Evolutionary conservation across 2,888 invertebrate species (phyloP), one percentile per base, ranked within the genome.

Genomic region (Synanthedon tipuliformis): DNA sequence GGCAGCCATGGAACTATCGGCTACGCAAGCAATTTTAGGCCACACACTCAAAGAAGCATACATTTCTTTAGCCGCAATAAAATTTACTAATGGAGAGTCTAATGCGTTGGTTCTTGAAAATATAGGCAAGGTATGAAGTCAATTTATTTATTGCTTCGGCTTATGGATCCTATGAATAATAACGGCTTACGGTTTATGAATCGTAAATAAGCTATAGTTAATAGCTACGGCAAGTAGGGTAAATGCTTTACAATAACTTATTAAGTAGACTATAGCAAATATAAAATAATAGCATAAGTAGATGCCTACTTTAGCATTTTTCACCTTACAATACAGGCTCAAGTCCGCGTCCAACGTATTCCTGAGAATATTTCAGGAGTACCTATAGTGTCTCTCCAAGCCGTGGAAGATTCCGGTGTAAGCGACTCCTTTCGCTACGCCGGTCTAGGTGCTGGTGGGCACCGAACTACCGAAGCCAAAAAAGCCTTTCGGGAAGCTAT

Each of bases 11-110:
- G 86, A 86, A 40, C 59, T 87, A 48, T 64, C 78, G 0, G 60
- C 74, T 0, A 79, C 82, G 0, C 85, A 86, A 52, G 79, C 73
- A 0, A 62, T 81, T 3, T 57, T 86, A 23, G 79, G 82, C 0
- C 81, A 84, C 50, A 77, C 76, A 0, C 58, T 87, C 41, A 71
- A 68, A 53, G 86, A 87, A 59, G 87, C 87, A 0, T 88, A 83
- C 53, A 86, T 88, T 51, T 77, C 81, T 0, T 59, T 88, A 3
- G 88, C 88, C 1, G 85, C 83, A 15, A 74, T 87, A 2, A 88
- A 86, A 57, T 88, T 87, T 52, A 78, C 81, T 4, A 87, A 86
- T 58, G 87, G 87, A 3, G 85, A 87, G 49, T 83, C 86, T 3
- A 84, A 86, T 65, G 85, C 87, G 3, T 65, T 87, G 61, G 79